A percentile compares a stretch with the other conserved stretches of the same genome.
phyloP scores from a whole-genome alignment of 2,888 invertebrate genomes.

The Eupithecia inturbata region DNA sequence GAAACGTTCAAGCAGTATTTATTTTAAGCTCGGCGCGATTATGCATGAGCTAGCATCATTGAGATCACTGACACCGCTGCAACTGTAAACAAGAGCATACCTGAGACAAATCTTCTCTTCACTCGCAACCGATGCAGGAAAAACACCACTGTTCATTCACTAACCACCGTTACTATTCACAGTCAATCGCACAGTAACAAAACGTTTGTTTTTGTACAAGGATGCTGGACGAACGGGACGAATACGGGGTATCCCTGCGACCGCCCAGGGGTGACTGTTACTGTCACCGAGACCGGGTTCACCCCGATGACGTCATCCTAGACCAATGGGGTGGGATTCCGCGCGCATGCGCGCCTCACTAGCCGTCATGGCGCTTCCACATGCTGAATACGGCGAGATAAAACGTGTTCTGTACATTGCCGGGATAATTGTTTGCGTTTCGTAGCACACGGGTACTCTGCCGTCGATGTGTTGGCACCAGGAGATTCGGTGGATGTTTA shows the following conservation, averaged over 20 bases:
- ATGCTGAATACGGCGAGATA: conserved; percentile 52
- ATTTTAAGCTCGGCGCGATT: conserved; percentile 47
- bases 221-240: conserved; percentile 45
- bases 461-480: conserved; percentile 58
- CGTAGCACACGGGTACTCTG: conserved; percentile 40
- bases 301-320: conserved; percentile 83
- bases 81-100: conserved; percentile 68
- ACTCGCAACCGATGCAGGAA: conserved; percentile 24
- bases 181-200: conserved; percentile 54
- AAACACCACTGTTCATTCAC: conserved; percentile 52
- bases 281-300: conserved; percentile 79
- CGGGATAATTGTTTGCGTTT: conserved; percentile 56
- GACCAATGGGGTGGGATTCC: conserved; percentile 77
- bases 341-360: conserved; percentile 74
- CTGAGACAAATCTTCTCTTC: conserved; percentile 42
- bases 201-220: conserved; percentile 70
- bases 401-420: conserved; percentile 65
- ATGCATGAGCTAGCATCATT: conserved; percentile 65
- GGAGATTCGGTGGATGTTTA: conserved; percentile 60
- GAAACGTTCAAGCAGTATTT: conserved; percentile 22
- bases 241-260: conserved; percentile 67
- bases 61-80: conserved; percentile 62
- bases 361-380: conserved; percentile 78
- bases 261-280: conserved; percentile 80
- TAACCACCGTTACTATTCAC: conserved; percentile 58